Percentiles rank a stretch among this genome's conserved stretches.
Conservation (phyloP, 2,888 invertebrate genomes). For the Sthenelais limicola region DNA sequence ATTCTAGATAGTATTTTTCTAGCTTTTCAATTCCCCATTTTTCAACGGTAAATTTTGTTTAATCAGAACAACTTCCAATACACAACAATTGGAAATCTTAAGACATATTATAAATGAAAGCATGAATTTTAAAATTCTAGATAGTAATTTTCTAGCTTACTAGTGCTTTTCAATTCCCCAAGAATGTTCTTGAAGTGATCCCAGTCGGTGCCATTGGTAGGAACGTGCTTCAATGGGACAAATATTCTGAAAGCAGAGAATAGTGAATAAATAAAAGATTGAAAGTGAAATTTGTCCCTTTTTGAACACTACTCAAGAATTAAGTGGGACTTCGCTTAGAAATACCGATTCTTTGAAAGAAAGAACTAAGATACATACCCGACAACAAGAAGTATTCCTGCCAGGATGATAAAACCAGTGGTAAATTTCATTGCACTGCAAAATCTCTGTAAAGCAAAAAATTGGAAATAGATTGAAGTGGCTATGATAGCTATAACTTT, state of each 20-base stretch:
- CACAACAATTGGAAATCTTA: no score
- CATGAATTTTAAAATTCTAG: neutral
- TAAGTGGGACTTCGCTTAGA: no score
- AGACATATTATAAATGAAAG: neutral
- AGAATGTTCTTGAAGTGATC: slow-evolving; percentile 64
- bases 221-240: slow-evolving; percentile 52
- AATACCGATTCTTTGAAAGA: no score
- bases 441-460: slow-evolving; percentile 69
- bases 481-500: neutral
- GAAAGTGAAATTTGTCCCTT: no score
- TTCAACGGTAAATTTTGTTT: no score
- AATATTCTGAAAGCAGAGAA: slow-evolving; percentile 56
- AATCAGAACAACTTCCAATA: no score
- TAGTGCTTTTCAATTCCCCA: slow-evolving; percentile 60
- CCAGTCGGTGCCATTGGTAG: slow-evolving; percentile 63
- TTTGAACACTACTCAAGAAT: no score
- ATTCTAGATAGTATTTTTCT: no score
- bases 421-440: slow-evolving; percentile 70
- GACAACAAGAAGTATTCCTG: slow-evolving; percentile 49
- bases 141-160: slow-evolving; percentile 46
- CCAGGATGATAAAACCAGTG: slow-evolving; percentile 67
- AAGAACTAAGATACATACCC: slow-evolving; percentile 50
- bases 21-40: no score
- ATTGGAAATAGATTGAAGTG: neutral
- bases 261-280: no score